Evolutionary conservation across 2,113 vertebrate species (phyloP).

Genomic region (Dolichotis patagonum): DNA sequence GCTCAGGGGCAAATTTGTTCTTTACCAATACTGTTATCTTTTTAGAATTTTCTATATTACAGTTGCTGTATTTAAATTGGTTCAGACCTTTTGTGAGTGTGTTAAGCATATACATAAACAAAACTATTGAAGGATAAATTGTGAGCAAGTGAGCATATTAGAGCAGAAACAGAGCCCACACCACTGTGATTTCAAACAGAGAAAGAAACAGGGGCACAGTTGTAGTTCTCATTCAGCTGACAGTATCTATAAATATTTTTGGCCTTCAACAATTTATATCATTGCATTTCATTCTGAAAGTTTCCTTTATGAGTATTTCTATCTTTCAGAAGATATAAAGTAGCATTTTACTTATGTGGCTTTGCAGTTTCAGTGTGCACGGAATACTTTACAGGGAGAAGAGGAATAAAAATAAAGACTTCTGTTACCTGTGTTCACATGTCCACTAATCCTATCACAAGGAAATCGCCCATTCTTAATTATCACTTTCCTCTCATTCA

Average conservation of each 20-base stretch:
- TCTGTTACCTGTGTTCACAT: neutral
- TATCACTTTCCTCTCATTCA: neutral
- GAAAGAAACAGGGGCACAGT: neutral
- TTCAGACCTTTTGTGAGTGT: neutral
- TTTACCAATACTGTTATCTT: neutral
- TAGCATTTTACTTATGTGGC: neutral
- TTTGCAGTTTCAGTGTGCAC: neutral
- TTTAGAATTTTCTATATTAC: neutral
- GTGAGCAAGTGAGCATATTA: neutral
- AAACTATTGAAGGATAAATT: neutral
- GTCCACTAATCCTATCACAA: neutral
- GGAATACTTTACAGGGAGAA: neutral
- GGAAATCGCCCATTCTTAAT: neutral
- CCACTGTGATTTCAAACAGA: neutral
- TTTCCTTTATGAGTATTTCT: neutral
- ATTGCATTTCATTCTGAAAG: neutral
- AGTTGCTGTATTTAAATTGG: neutral
- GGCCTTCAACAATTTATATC: neutral
- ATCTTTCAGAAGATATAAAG: conserved; percentile 4
- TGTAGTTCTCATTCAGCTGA: neutral
- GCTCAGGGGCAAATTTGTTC: neutral
- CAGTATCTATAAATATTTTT: neutral
- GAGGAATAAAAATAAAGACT: neutral
- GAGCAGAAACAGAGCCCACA: neutral
- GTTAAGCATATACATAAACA: neutral